Evolutionary conservation across 2,113 vertebrate genomes (phyloP), one percentile per base, ranked within the genome.

Genomic region (Stigmatopora nigra): DNA sequence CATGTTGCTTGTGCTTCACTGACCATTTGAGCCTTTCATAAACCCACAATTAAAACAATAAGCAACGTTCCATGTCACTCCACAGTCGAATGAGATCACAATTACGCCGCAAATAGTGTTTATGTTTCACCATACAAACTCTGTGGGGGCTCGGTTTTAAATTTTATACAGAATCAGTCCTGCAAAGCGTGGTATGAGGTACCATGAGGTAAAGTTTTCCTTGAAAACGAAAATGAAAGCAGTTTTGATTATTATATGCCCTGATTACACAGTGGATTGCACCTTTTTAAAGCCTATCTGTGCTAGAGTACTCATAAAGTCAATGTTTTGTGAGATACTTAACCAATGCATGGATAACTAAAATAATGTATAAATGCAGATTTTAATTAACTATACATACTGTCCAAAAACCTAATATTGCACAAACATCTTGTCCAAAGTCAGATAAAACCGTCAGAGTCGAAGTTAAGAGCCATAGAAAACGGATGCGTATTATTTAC

Each of bases 101-200:
- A 71, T 69, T 65, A 22, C 36, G 0, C 25, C 22, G 62, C 48
- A 61, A 62, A 20, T 35, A 10, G 57, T 22, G 65, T 75, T 60
- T 67, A 58, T 36, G n/a, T 74, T 83, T 79, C 35, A 14, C 20
- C 67, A 68, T 76, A 62, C 25, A 31, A 77, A 77, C 69, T 68
- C 76, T 8, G 46, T 67, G 61, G 62, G 62, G 67, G 69, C 68
- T 83, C 78, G 61, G 77, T 68, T 78, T 86, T 78, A 78, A 79
- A 68, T 79, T 67, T 58, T 64, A 61, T 58, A 68, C 66, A 63
- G 71, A 56, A 31, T 31, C 57, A 63, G 70, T 66, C 41, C 10
- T n/a, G 15, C n/a, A 12, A 38, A n/a, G 16, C 16, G 41, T 15
- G 3, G 25, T 7, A 56, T 16, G 53, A 56, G 13, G 22, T 5